These are phyloP conservation scores for Drosophila seguyi DNA, from an alignment of 1,140 invertebrate species.

Conservation along the genomic window DNA sequence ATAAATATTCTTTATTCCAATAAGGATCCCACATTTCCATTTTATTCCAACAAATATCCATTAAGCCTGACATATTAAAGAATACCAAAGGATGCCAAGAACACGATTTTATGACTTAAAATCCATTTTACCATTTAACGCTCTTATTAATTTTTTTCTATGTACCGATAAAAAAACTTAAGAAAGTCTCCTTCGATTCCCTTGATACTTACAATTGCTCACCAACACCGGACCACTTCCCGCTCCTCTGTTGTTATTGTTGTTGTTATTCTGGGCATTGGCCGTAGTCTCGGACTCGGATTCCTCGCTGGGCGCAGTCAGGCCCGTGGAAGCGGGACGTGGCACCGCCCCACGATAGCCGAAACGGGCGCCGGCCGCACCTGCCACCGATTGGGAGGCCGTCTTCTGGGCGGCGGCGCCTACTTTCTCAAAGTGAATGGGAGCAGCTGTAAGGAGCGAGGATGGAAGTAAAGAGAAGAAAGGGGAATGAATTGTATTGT, in stretches of 20 bases:
- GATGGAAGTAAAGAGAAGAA: not conserved
- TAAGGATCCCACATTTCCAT: too few relatives aligned
- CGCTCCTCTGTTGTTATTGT: conserved; percentile 31
- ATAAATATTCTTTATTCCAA: too few relatives aligned
- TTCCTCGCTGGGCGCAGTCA: conserved; percentile 49
- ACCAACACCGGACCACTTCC: conserved; percentile 55
- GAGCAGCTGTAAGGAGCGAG: conserved; percentile 19
- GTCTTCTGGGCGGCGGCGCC: conserved; percentile 68
- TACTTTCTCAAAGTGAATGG: conserved; percentile 80
- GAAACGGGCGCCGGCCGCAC: conserved; percentile 69
- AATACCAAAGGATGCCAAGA: too few relatives aligned
- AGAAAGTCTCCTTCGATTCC: conserved; percentile 1
- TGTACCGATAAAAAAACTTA: not conserved
- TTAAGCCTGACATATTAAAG: not conserved
- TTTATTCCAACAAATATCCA: not conserved
- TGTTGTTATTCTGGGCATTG: conserved; percentile 64
- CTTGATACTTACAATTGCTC: conserved; percentile 76
- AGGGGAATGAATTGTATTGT: conserved; percentile 1
- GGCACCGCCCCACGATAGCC: conserved; percentile 75
- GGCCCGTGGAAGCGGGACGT: conserved; percentile 73
- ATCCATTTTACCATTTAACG: not conserved
- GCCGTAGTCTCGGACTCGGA: conserved; percentile 48
- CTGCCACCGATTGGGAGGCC: conserved; percentile 12
- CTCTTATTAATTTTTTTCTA: not conserved
- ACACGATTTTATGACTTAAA: not conserved